Conservation (phyloP, 2,797 vertebrate species). For the Coracias cyanogaster region DNA sequence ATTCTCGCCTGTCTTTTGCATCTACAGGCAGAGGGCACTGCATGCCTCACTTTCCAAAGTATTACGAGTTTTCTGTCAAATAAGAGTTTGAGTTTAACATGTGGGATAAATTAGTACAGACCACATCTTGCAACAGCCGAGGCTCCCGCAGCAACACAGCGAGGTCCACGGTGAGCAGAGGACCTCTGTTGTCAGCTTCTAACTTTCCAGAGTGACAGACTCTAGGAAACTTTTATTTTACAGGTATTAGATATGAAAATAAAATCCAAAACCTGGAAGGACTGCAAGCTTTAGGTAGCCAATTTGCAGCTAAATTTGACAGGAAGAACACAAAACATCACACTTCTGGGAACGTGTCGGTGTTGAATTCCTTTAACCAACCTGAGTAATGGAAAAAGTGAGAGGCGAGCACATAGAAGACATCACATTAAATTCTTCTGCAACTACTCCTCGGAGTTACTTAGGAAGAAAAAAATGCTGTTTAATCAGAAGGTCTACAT, state of each 20-base stretch:
- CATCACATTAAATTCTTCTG: neutral
- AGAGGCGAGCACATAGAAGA: neutral
- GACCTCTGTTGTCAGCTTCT: neutral
- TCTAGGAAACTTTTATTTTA: neutral
- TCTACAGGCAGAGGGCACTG: neutral
- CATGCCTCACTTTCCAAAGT: neutral
- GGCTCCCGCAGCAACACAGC: neutral
- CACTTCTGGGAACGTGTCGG: neutral
- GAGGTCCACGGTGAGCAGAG: neutral
- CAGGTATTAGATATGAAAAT: neutral
- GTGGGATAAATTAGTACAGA: neutral
- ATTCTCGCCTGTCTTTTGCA: neutral
- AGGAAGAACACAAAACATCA: neutral
- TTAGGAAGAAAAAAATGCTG: neutral
- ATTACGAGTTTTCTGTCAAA: fast-evolving
- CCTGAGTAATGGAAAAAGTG: slow-evolving; percentile 36
- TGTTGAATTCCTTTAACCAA: neutral
- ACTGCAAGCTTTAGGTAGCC: neutral
- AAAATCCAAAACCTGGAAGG: neutral
- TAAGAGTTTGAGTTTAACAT: neutral
- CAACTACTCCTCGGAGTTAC: neutral
- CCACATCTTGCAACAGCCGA: neutral
- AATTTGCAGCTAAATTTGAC: neutral
- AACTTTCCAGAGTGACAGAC: neutral
- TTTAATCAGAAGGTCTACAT: neutral